phyloP scores from a whole-genome alignment of 1,140 invertebrate species.

The Drosophila micromelanica region DNA sequence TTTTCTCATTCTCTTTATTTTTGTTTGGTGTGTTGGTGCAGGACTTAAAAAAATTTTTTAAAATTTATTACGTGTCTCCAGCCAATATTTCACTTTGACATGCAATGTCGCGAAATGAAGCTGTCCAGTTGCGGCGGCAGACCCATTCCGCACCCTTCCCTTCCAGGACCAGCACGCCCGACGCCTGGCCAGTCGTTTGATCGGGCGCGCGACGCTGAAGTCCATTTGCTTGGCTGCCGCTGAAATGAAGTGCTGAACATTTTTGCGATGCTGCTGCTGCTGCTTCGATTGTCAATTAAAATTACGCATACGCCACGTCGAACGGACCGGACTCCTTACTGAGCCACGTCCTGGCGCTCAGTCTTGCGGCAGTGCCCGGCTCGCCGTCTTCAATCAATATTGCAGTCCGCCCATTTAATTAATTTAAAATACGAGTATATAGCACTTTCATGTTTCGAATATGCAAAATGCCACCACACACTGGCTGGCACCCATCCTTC shows the following conservation, averaged over 20 bases:
- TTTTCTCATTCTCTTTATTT: background rate
- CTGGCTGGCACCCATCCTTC: background rate
- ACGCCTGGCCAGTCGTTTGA: constrained; percentile 25
- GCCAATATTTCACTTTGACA: constrained; percentile 84
- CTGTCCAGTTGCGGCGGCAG: constrained; percentile 72
- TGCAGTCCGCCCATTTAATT: constrained; percentile 69
- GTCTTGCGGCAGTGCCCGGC: constrained; percentile 8
- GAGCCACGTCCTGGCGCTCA: background rate
- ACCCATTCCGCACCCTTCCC: background rate
- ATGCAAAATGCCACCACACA: constrained; percentile 46
- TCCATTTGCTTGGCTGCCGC: constrained; percentile 58
- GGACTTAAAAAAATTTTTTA: constrained; percentile 79
- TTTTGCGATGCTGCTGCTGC: constrained; percentile 26
- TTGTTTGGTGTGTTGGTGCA: constrained; percentile 32
- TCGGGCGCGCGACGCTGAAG: constrained; percentile 36
- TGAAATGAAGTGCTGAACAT: constrained; percentile 59
- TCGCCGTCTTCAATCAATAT: constrained; percentile 66
- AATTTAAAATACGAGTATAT: constrained; percentile 60
- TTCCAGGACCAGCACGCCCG: background rate
- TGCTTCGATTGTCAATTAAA: constrained; percentile 75
- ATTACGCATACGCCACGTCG: constrained; percentile 49
- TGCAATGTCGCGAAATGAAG: constrained; percentile 83
- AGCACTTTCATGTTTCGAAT: constrained; percentile 53
- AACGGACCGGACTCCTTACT: background rate
- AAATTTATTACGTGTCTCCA: constrained; percentile 84